Evolutionary conservation across 2,113 vertebrate species (phyloP).

Genomic region (Petrocephalus zakoni): DNA sequence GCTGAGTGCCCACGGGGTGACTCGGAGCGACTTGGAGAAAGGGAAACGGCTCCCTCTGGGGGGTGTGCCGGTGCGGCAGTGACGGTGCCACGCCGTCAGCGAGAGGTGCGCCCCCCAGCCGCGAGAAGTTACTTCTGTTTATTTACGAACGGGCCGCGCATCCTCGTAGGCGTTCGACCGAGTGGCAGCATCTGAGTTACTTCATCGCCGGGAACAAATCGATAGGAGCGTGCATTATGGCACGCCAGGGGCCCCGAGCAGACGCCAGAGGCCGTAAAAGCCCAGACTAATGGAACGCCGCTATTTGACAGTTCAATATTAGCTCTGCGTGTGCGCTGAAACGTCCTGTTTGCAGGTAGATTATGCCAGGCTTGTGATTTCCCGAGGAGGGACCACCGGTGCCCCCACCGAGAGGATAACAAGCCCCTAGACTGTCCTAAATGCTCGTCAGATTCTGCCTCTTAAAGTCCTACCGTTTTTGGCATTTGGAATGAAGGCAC

Average conservation of each 20-base stretch:
- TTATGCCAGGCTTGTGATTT: neutral
- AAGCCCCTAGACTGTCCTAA: neutral
- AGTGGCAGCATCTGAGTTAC: neutral
- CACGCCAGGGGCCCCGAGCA: neutral
- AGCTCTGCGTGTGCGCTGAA: neutral
- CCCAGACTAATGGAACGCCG: neutral
- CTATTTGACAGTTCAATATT: constrained; percentile 10
- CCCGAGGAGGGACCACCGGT: neutral
- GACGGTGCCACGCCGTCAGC: neutral
- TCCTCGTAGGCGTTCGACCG: neutral
- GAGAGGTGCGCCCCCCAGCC: neutral
- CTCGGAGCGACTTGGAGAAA: neutral
- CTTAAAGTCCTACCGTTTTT: neutral
- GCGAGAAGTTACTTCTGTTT: neutral
- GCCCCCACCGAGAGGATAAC: neutral
- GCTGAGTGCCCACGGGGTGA: neutral
- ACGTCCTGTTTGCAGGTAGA: constrained; percentile 1
- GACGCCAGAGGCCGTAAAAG: neutral
- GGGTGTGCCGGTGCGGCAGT: neutral
- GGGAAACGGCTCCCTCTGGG: neutral
- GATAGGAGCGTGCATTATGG: neutral
- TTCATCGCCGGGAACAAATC: neutral
- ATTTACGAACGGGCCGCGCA: neutral
- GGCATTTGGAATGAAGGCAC: neutral
- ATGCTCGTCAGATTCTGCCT: too few species aligned